Evolutionary conservation across 2,113 vertebrate species (phyloP), one percentile per base, ranked within the genome.

Genomic region (Hiodon alosoides): DNA sequence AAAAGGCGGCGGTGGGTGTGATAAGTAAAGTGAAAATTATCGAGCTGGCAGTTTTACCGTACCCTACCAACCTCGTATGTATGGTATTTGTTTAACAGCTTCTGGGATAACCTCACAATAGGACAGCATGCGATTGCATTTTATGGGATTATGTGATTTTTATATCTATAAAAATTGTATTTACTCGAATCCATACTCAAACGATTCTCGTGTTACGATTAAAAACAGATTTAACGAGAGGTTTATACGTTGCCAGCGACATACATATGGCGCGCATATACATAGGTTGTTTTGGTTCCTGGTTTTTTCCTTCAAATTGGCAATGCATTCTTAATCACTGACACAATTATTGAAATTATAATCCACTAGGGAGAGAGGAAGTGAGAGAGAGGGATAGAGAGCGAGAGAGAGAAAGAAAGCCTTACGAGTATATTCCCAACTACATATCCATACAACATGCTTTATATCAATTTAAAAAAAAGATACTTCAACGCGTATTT

Each of bases 261-360:
- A 58, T 31, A 55, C 54, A 71, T 10, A 71, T 59, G 31, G 16
- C 13, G 31, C 17, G 59, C 65, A 54, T 66, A 47, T 75, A 71
- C 72, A 76, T 59, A 61, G 61, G 74, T 58, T 71, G 58, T 67
- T 64, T 67, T 68, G 50, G 17, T 61, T 52, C 58, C 62, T 47
- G 11, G 69, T 76, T 68, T 62, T 55, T 53, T 4, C 61, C 58
- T 68, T n/a, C 14, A 78, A 80, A 71, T n/a, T 66, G 54, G 79
- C 66, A 57, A 76, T 84, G 83, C 83, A 86, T 88, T 85, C 82
- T 85, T 83, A 85, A 72, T 81, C 84, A 80, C 83, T 54, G 76
- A 77, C 85, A 87, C 83, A 70, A 84, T 81, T 79, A 78, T 76
- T 83, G 81, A 80, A 80, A 85, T 81, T 78, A 80, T 75, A 83